These are phyloP conservation scores for Meriones psammophilus DNA, from an alignment of 2,797 vertebrate genomes.

Conservation along the genomic window DNA sequence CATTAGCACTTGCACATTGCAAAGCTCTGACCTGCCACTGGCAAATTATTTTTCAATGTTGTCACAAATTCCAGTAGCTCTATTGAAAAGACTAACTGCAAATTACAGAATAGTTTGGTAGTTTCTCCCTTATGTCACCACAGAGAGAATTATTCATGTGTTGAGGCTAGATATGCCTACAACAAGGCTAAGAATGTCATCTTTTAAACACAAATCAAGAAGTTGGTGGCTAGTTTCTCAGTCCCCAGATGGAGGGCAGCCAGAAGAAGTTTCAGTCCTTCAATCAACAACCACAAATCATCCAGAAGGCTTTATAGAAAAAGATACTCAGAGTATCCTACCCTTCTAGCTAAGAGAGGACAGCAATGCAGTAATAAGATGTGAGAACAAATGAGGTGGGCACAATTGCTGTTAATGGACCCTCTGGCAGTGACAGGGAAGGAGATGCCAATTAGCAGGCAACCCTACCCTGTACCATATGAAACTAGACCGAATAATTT, in stretches of 20 bases:
- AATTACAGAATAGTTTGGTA: not conserved
- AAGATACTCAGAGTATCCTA: not conserved
- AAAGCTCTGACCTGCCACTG: not conserved
- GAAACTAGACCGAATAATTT: slow-evolving; percentile 54
- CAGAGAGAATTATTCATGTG: slow-evolving; percentile 43
- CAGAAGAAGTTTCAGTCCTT: slow-evolving; percentile 35
- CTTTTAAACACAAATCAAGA: slow-evolving; percentile 64
- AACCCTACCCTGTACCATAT: not conserved
- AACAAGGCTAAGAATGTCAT: not conserved
- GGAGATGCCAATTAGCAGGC: slow-evolving; percentile 45
- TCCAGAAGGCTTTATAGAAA: slow-evolving; percentile 16
- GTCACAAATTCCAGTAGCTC: slow-evolving; percentile 3
- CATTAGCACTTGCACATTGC: not conserved
- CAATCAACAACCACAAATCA: not conserved
- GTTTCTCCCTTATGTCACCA: not conserved
- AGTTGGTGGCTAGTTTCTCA: slow-evolving; percentile 17
- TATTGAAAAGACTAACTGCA: not conserved
- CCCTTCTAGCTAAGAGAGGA: slow-evolving; percentile 38
- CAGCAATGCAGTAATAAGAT: not conserved
- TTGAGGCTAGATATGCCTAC: not conserved
- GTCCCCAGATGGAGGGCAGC: not conserved
- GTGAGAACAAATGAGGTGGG: slow-evolving; percentile 10
- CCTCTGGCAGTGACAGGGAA: slow-evolving; percentile 25
- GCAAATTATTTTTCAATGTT: not conserved
- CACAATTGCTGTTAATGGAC: slow-evolving; percentile 16